Base-by-base conservation (phyloP, 2,797 vertebrate genomes). In the Myripristis murdjan region DNA sequence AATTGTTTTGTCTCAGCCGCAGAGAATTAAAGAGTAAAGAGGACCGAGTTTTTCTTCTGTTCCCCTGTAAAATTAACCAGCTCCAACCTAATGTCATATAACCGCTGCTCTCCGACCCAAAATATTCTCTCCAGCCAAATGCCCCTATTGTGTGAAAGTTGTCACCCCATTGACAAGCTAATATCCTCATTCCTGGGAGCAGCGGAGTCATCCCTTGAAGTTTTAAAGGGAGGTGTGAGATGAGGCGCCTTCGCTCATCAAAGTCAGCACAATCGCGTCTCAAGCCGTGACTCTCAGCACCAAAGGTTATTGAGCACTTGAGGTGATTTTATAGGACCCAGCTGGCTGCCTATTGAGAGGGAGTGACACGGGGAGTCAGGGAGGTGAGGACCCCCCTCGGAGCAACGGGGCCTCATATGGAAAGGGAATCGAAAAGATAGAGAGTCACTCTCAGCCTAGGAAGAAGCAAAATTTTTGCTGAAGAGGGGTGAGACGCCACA, bases 81-180 rank as follows among this genome's bases (percentile, higher is more conserved):
- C 69, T 53, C 75, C 73, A 81, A 79, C 44, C 62, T 88, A 77
- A 87, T 67, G 71, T 39, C 78, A 76, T 80, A 63, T 73, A 74
- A 84, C 82, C 74, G 72, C 20, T 64, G 53, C 59, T 22, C 55
- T 59, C 49, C 10, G 23, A 77, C 52, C 75, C 67, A 79, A 55
- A 81, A 82, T 77, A 84, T 79, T 77, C 63, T 70, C 84, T 78
- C 60, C 35, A 76, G 81, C 83, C 86, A 88, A 75, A 92, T 59
- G 53, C 64, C 79, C 83, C 85, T 41, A 78, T 88, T 85, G 87
- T 92, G 87, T 67, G 87, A 84, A 87, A 89, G 77, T 79, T 91
- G 79, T 83, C 92, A 89, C 87, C 89, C 78, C 70, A 65, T 73
- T 91, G 92, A 93, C 91, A 90, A 85, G 82, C 88, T 92, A 92